Evolutionary conservation across 2,888 invertebrate species (phyloP).

Genomic region (Hypomecis punctinalis): DNA sequence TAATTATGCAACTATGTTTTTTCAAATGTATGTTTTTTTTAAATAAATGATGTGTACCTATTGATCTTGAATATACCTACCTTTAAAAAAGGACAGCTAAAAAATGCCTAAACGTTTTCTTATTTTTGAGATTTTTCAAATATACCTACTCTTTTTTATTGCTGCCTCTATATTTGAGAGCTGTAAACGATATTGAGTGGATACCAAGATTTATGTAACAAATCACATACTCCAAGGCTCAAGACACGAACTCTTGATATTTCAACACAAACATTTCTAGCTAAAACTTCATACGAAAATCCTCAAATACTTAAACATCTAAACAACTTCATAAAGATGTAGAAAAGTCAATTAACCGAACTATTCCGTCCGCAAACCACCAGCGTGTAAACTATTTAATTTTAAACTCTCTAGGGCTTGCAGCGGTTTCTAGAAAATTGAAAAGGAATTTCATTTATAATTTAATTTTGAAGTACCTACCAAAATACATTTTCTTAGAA

Average conservation of each 20-base stretch:
- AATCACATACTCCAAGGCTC: conserved; percentile 7
- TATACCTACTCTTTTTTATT: too few species aligned
- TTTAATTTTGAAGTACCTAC: not conserved
- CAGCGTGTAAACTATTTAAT: conserved; percentile 29
- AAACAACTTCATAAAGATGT: conserved; percentile 35
- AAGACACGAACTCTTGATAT: conserved; percentile 21
- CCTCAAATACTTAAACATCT: conserved; percentile 16
- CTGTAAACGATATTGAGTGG: not conserved
- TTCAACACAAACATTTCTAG: conserved; percentile 16
- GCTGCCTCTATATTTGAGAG: too few species aligned
- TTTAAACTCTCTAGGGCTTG: conserved; percentile 27
- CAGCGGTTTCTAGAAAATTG: not conserved
- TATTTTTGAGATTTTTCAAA: too few species aligned
- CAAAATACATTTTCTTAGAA: not conserved
- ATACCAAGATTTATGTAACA: conserved; percentile 1
- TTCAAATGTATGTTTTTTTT: too few species aligned
- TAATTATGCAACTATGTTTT: too few species aligned
- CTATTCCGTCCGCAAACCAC: conserved; percentile 22
- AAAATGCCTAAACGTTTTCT: too few species aligned
- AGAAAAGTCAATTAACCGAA: conserved; percentile 35
- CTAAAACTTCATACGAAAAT: conserved; percentile 29
- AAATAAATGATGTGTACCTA: too few species aligned
- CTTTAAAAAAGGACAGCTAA: too few species aligned
- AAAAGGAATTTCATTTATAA: not conserved
- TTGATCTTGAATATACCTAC: too few species aligned